Evolutionary conservation across 2,797 vertebrate species (phyloP).

Genomic region (Microchirus variegatus): DNA sequence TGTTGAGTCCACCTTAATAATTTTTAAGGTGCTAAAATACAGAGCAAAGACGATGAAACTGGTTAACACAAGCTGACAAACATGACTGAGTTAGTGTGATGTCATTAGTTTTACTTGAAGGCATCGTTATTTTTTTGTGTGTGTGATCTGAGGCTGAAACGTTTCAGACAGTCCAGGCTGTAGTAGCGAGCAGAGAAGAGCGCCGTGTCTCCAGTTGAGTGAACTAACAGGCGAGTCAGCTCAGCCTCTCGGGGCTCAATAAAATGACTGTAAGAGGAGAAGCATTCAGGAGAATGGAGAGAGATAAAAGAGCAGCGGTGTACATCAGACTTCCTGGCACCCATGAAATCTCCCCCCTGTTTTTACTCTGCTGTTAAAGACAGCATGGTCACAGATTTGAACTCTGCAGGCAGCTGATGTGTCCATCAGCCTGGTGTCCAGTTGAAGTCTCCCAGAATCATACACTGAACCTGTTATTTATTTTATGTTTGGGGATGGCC

Average conservation of each 20-base stretch:
- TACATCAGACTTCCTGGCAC: slow-evolving; percentile 16
- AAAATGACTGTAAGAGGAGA: slow-evolving; percentile 14
- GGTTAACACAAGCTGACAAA: no score
- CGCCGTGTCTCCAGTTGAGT: slow-evolving; percentile 22
- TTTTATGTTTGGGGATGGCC: slow-evolving; percentile 29
- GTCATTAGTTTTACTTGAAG: background rate
- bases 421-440: slow-evolving; percentile 29
- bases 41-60: no score
- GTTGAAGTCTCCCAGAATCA: slow-evolving; percentile 20
- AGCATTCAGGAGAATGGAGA: slow-evolving; percentile 2
- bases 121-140: background rate
- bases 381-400: slow-evolving; percentile 38
- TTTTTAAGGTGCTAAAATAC: no score
- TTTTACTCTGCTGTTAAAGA: slow-evolving; percentile 17
- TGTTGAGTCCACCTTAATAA: no score
- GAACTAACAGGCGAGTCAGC: slow-evolving; percentile 19
- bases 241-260: slow-evolving; percentile 21
- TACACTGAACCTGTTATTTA: slow-evolving; percentile 23
- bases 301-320: slow-evolving; percentile 39
- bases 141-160: slow-evolving; percentile 12
- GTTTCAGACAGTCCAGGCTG: slow-evolving; percentile 1
- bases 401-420: background rate
- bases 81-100: no score
- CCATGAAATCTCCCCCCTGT: slow-evolving; percentile 16
- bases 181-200: background rate